These are phyloP conservation scores for Meliscaeva auricollis DNA, from an alignment of 2,888 invertebrate genomes.

Conservation along the genomic window DNA sequence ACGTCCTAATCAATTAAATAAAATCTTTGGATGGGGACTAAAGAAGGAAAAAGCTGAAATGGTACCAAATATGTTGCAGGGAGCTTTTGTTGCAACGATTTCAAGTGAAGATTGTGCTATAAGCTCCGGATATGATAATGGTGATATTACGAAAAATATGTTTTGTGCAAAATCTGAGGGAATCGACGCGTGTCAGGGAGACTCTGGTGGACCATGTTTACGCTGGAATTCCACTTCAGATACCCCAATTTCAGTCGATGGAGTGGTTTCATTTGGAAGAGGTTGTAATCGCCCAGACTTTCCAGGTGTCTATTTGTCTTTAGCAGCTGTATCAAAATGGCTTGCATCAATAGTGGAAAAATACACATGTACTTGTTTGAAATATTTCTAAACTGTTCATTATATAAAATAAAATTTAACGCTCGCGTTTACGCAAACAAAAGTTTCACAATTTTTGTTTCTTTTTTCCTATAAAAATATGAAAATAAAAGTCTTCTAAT, in stretches of 20 bases:
- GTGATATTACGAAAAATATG: not conserved
- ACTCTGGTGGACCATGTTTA: slow-evolving; percentile 82
- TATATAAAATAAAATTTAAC: too few species aligned
- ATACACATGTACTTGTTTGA: too few species aligned
- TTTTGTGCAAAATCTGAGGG: not conserved
- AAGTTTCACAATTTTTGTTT: too few species aligned
- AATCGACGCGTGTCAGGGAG: slow-evolving; percentile 84
- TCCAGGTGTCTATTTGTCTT: not conserved
- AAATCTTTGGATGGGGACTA: slow-evolving; percentile 12
- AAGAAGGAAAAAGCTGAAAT: slow-evolving; percentile 1
- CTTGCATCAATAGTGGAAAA: too few species aligned
- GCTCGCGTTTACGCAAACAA: too few species aligned
- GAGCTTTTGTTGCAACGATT: not conserved
- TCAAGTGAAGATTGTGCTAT: not conserved
- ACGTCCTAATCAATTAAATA: not conserved
- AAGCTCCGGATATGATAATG: not conserved
- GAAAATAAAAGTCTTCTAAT: too few species aligned
- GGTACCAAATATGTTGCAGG: slow-evolving; percentile 10
- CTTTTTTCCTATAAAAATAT: too few species aligned
- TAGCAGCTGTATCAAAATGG: not conserved
- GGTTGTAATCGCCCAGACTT: not conserved
- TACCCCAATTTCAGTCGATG: not conserved
- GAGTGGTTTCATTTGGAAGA: not conserved
- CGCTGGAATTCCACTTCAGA: slow-evolving; percentile 61
- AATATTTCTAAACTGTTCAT: too few species aligned